Percentiles rank a stretch among this genome's conserved stretches.
Conservation (phyloP, 2,797 vertebrate species). For the Mormyrus proboscirostris region DNA sequence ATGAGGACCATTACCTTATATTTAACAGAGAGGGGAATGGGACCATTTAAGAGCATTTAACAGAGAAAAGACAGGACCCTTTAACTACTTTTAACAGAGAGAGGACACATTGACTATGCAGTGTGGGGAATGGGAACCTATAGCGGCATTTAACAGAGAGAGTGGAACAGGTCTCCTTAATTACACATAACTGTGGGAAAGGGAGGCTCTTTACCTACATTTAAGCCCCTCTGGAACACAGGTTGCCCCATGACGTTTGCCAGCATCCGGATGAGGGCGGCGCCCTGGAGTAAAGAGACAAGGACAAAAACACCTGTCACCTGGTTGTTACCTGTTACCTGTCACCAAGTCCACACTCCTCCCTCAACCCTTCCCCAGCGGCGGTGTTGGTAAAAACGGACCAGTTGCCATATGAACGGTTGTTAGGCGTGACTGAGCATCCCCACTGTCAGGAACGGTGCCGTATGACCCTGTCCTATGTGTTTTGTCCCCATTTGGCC, state of each 20-base stretch:
- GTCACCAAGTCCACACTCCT: not conserved
- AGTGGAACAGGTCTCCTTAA: not conserved
- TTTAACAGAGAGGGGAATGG: not conserved
- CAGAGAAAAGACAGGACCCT: not conserved
- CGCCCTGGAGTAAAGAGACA: slow-evolving; percentile 63
- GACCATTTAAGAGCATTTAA: not conserved
- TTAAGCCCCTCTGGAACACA: slow-evolving; percentile 88
- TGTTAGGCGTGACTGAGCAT: not conserved
- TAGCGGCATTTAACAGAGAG: not conserved
- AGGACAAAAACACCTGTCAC: slow-evolving; percentile 34
- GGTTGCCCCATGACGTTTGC: slow-evolving; percentile 93
- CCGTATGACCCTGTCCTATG: not conserved
- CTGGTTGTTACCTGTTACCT: not conserved
- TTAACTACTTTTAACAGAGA: not conserved
- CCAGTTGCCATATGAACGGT: not conserved
- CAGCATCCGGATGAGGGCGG: slow-evolving; percentile 95
- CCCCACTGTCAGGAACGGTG: not conserved
- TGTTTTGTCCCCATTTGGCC: not conserved
- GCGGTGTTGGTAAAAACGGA: not conserved
- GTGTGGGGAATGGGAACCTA: not conserved
- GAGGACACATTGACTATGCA: not conserved
- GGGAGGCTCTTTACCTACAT: slow-evolving; percentile 70
- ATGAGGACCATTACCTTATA: not conserved
- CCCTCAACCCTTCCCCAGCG: not conserved
- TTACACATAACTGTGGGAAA: not conserved